These are phyloP conservation scores for Pandemis cinnamomeana DNA, from an alignment of 2,888 invertebrate species.

Conservation along the genomic window DNA sequence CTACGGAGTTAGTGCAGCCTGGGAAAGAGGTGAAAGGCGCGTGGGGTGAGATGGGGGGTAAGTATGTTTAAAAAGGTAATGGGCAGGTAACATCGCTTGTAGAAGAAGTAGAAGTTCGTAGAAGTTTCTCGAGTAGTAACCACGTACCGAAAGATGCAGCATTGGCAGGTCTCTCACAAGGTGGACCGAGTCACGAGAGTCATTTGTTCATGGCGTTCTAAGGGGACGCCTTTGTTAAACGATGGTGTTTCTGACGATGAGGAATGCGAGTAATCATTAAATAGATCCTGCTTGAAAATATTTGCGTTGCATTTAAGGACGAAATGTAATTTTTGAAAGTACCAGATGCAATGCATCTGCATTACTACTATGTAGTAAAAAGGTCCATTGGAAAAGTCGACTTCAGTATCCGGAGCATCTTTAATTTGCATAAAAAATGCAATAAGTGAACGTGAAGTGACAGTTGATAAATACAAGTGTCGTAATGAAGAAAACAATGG, in stretches of 20 bases:
- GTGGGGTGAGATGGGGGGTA: slow-evolving; percentile 1
- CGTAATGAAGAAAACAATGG: slow-evolving; percentile 81
- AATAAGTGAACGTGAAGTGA: slow-evolving; percentile 66
- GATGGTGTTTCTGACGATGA: too few relatives aligned
- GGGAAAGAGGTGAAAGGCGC: neutral
- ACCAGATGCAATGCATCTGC: neutral
- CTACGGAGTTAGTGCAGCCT: neutral
- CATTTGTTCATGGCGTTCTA: too few relatives aligned
- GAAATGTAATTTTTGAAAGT: too few relatives aligned
- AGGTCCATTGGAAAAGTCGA: neutral
- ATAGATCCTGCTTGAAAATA: too few relatives aligned
- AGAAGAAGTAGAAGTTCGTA: too few relatives aligned
- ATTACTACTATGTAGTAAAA: neutral
- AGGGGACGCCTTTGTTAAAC: too few relatives aligned
- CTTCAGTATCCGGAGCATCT: slow-evolving; percentile 35
- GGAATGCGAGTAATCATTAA: too few relatives aligned
- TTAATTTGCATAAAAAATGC: slow-evolving; percentile 72
- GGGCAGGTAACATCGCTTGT: too few relatives aligned
- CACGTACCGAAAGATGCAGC: too few relatives aligned
- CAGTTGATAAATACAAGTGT: slow-evolving; percentile 74
- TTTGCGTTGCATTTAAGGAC: too few relatives aligned
- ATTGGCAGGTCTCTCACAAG: neutral
- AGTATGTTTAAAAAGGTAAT: too few relatives aligned
- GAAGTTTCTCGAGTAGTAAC: too few relatives aligned
- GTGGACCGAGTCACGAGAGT: neutral